Evolutionary conservation across 2,797 vertebrate genomes (phyloP).

Genomic region (Microtus agrestis): DNA sequence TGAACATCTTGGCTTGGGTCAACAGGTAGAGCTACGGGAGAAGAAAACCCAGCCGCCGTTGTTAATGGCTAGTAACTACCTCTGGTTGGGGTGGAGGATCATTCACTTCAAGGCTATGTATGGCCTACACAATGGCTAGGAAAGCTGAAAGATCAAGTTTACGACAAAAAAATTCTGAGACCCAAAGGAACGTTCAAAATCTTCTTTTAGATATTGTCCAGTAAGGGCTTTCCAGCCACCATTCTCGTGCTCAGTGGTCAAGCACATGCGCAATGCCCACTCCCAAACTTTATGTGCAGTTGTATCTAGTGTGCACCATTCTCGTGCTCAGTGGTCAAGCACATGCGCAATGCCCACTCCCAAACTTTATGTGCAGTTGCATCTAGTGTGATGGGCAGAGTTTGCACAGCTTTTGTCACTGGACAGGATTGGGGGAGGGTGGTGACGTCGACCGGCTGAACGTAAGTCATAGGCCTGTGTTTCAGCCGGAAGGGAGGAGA

Average conservation of each 20-base stretch:
- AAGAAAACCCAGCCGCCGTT: background rate
- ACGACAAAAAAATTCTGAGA: background rate
- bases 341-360: background rate
- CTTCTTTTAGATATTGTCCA: background rate
- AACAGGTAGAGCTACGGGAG: background rate
- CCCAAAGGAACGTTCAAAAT: background rate
- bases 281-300: background rate
- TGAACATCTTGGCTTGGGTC: background rate
- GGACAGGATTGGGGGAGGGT: background rate
- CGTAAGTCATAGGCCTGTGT: background rate
- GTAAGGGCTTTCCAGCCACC: background rate
- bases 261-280: background rate
- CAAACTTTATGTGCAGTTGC: background rate
- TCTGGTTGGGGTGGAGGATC: background rate
- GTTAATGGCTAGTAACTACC: background rate
- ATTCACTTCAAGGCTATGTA: background rate
- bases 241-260: background rate
- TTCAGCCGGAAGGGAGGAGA: background rate
- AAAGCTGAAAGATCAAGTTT: constrained; percentile 30
- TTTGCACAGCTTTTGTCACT: background rate
- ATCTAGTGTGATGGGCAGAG: background rate
- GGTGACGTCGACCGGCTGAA: background rate
- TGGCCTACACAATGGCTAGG: background rate
- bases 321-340: background rate
- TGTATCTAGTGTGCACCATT: background rate